A percentile compares a stretch with the other conserved stretches of the same genome.
These are phyloP conservation scores for Alectura lathami DNA, from an alignment of 2,113 vertebrate genomes.

Conservation along the genomic window DNA sequence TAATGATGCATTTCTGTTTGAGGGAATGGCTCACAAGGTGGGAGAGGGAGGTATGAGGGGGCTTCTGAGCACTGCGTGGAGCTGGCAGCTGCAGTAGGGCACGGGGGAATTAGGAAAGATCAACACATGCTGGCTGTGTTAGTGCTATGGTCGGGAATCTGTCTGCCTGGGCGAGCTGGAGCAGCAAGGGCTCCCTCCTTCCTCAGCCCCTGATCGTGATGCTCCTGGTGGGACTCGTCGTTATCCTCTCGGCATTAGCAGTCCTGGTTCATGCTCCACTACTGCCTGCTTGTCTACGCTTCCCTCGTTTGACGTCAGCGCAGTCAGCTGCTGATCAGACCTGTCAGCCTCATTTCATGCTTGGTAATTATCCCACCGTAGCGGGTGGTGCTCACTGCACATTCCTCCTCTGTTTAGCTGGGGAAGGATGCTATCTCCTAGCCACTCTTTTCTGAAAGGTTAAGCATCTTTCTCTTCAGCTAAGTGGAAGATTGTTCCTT, in stretches of 20 bases:
- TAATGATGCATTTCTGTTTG: neutral
- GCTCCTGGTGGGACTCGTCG: neutral
- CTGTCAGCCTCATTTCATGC: neutral
- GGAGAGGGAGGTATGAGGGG: neutral
- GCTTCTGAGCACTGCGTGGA: neutral
- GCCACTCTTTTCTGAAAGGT: neutral
- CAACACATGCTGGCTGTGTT: neutral
- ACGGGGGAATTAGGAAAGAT: neutral
- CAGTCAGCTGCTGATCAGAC: slow-evolving; percentile 41
- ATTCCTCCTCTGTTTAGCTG: neutral
- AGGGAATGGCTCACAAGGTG: neutral
- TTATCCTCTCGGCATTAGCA: neutral
- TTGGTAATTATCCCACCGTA: neutral
- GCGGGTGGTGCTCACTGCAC: neutral
- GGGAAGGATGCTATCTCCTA: neutral
- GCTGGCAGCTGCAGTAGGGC: neutral
- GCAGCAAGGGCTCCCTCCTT: neutral
- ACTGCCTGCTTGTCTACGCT: neutral
- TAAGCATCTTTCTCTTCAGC: slow-evolving; percentile 25
- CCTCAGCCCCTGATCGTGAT: neutral
- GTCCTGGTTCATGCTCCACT: neutral
- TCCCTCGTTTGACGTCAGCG: neutral
- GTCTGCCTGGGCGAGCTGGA: neutral
- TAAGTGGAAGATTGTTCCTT: slow-evolving; percentile 22
- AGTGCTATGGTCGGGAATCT: neutral